A percentile compares a stretch with the other conserved stretches of the same genome.
These are phyloP conservation scores for Cantharis nigra DNA, from an alignment of 2,888 invertebrate genomes.

Conservation along the genomic window DNA sequence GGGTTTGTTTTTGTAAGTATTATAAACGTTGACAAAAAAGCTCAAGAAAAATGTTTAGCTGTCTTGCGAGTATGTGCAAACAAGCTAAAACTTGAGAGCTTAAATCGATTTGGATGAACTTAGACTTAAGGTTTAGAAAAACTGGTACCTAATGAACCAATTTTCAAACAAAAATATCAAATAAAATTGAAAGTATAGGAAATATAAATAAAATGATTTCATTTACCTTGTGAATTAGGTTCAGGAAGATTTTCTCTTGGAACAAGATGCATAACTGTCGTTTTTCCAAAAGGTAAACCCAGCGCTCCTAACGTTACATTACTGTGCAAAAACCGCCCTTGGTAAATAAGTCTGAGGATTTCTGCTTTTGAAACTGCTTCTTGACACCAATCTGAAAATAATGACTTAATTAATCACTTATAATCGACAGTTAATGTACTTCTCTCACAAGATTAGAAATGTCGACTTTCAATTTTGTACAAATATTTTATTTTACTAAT, in stretches of 20 bases:
- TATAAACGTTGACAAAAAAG: not conserved
- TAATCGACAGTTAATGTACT: not conserved
- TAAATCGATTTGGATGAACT: not conserved
- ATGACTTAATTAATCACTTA: not conserved
- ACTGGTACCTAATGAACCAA: not conserved
- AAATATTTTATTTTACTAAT: not conserved
- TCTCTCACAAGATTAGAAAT: not conserved
- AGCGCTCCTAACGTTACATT: constrained; percentile 98
- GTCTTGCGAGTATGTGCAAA: not conserved
- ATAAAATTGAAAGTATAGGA: not conserved
- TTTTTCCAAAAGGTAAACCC: constrained; percentile 95
- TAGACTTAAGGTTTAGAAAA: not conserved
- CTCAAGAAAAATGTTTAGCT: not conserved
- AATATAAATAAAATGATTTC: not conserved
- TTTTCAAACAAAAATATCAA: not conserved
- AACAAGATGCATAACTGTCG: constrained; percentile 99
- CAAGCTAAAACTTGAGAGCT: not conserved
- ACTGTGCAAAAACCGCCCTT: constrained; percentile 99
- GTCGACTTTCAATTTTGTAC: not conserved
- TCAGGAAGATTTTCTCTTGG: constrained; percentile 99
- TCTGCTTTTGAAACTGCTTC: constrained; percentile 96
- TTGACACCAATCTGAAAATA: constrained; percentile 88
- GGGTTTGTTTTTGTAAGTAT: not conserved
- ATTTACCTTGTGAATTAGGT: constrained; percentile 92
- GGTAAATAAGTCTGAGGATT: constrained; percentile 98